Evolutionary conservation across 2,888 invertebrate species (phyloP), one percentile per base, ranked within the genome.

Genomic region (Troides aeacus): DNA sequence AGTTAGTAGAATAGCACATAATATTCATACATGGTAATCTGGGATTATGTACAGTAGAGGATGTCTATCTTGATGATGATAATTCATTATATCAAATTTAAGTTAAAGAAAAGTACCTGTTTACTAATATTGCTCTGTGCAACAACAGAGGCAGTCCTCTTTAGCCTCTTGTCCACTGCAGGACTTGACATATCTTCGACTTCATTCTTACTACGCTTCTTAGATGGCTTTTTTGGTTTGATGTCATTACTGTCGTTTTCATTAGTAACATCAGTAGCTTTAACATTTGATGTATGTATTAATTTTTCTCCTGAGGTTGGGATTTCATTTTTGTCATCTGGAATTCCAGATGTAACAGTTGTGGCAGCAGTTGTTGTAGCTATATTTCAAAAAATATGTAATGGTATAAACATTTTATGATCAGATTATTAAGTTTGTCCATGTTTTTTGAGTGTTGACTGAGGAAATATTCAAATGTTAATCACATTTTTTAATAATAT

Each of bases 121-220:
- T 90, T 90, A 72, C 79, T 81, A 75, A 92, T 92, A 81, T 83
- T 86, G 72, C 80, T 85, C 77, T 90, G 89, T 1, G 92, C 92
- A 80, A 86, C 90, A 68, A 88, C 85, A 1, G 89, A 90, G 12
- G 92, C 92, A 73, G 84, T 90, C 12, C 92, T 82, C 77, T 92
- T 92, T 66, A 80, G 84, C 15, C 91, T 76, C 68, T 91, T 92
- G 63, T 92, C 91, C 68, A 82, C 84, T 70, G 90, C 91, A 0
- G 92, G 92, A 67, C 91, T 92, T 0, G 73, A 80, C 64, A 88
- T 78, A 18, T 83, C 90, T 0, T 92, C 92, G 61, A 91, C 87
- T 70, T 91, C 90, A 76, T 90, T 80, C 74, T 91, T 91, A 73
- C 82, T 87, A 0, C 92, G 85, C 78, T 92, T 92, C 76, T 89